These are phyloP conservation scores for Augochlora pura DNA, from an alignment of 1,140 invertebrate species.

Conservation along the genomic window DNA sequence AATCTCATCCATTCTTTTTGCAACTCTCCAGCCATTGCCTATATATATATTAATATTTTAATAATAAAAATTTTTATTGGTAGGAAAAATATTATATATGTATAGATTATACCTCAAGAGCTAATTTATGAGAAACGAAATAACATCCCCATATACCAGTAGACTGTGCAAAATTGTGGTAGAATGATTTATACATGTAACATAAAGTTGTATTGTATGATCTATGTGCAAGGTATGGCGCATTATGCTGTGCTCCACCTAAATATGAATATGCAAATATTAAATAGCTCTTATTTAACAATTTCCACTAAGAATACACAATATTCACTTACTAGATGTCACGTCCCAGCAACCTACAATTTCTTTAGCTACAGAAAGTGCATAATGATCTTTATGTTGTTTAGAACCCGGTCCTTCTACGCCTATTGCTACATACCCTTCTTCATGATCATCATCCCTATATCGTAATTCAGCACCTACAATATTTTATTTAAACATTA, in stretches of 20 bases:
- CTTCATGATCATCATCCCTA: constrained; percentile 61
- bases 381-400: constrained; percentile 50
- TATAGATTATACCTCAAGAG: constrained; percentile 59
- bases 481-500: neutral
- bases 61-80: neutral
- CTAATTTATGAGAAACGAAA: constrained; percentile 66
- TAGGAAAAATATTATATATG: neutral
- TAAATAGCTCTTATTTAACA: constrained; percentile 1
- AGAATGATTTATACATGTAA: constrained; percentile 76
- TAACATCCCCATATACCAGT: constrained; percentile 78
- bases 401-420: constrained; percentile 61
- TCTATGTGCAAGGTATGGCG: constrained; percentile 64
- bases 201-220: constrained; percentile 67
- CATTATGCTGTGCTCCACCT: constrained; percentile 68
- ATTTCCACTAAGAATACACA: neutral
- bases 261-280: constrained; percentile 38
- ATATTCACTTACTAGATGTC: constrained; percentile 38
- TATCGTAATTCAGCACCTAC: constrained; percentile 60
- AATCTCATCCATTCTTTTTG: constrained; percentile 76
- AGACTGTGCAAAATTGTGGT: constrained; percentile 71
- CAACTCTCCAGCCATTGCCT: constrained; percentile 71
- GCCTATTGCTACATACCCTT: constrained; percentile 61
- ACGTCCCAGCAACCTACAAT: constrained; percentile 60
- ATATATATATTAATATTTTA: constrained; percentile 40
- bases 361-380: constrained; percentile 60